Conservation (phyloP, 1,140 invertebrate species). For the Macrobrachium rosenbergii region DNA sequence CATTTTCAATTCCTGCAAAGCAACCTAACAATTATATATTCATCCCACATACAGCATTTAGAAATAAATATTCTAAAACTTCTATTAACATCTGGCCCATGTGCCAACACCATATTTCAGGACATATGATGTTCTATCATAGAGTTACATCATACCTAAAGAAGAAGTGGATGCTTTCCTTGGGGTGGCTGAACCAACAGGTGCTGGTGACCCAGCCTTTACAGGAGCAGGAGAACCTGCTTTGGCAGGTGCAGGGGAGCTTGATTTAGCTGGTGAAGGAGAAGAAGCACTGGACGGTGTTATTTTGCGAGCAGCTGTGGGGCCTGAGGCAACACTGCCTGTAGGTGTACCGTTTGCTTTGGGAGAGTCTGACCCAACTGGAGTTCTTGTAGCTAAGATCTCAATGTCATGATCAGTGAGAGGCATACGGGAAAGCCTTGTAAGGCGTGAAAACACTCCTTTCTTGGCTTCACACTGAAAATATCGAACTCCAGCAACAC, state of each 20-base stretch:
- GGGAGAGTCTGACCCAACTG: constrained; percentile 54
- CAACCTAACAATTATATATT: too few species aligned
- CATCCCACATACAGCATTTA: too few species aligned
- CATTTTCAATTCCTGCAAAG: too few species aligned
- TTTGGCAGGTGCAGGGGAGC: constrained; percentile 29
- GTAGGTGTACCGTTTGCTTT: constrained; percentile 54
- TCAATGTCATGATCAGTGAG: constrained; percentile 65
- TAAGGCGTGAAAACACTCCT: constrained; percentile 93
- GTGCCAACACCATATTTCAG: neutral
- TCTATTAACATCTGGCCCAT: neutral
- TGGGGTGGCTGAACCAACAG: constrained; percentile 31
- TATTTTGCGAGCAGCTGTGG: constrained; percentile 56
- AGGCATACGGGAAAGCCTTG: constrained; percentile 79
- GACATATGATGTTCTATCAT: neutral
- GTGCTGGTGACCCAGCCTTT: constrained; percentile 37
- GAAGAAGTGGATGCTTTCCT: constrained; percentile 41
- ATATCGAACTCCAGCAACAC: constrained; percentile 90
- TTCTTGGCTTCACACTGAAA: constrained; percentile 95
- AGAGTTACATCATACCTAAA: constrained; percentile 38
- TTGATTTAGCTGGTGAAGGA: constrained; percentile 7
- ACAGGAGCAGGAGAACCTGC: constrained; percentile 36
- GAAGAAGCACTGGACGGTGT: constrained; percentile 51
- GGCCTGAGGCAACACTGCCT: constrained; percentile 48
- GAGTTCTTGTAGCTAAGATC: constrained; percentile 47
- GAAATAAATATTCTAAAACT: too few species aligned